These are phyloP conservation scores for Aethina tumida DNA, from an alignment of 1,140 invertebrate species.

Conservation along the genomic window DNA sequence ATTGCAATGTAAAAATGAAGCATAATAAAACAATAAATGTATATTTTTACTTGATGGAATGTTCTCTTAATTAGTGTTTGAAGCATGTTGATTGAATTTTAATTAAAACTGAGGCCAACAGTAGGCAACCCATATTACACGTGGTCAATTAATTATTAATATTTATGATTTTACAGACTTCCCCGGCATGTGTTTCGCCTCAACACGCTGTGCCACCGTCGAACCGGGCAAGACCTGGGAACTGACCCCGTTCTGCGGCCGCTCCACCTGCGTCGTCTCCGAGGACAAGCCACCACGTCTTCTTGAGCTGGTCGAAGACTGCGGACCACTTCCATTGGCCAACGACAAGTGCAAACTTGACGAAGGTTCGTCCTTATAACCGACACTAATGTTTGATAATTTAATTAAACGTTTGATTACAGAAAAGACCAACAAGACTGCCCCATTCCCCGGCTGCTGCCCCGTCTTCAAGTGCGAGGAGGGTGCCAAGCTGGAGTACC, in stretches of 20 bases:
- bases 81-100: too few relatives aligned
- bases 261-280: slow-evolving; percentile 70
- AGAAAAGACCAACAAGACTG: slow-evolving; percentile 81
- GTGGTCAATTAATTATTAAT: too few relatives aligned
- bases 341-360: slow-evolving; percentile 81
- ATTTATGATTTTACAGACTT: slow-evolving; percentile 73
- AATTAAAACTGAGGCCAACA: too few relatives aligned
- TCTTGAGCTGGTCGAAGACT: slow-evolving; percentile 77
- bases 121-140: too few relatives aligned
- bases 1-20: too few relatives aligned
- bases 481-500: slow-evolving; percentile 74
- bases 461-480: slow-evolving; percentile 75
- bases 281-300: slow-evolving; percentile 61
- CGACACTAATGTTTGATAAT: slow-evolving; percentile 4
- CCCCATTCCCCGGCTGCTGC: slow-evolving; percentile 74
- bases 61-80: too few relatives aligned
- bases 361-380: slow-evolving; percentile 41
- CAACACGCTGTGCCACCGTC: slow-evolving; percentile 76
- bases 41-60: too few relatives aligned
- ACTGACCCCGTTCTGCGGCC: slow-evolving; percentile 75
- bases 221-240: slow-evolving; percentile 77
- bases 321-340: slow-evolving; percentile 71
- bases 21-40: too few relatives aligned
- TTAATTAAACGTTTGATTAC: slow-evolving; percentile 27
- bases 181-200: slow-evolving; percentile 80